These are phyloP conservation scores for Pomacea canaliculata DNA, from an alignment of 2,888 invertebrate species.

Conservation along the genomic window DNA sequence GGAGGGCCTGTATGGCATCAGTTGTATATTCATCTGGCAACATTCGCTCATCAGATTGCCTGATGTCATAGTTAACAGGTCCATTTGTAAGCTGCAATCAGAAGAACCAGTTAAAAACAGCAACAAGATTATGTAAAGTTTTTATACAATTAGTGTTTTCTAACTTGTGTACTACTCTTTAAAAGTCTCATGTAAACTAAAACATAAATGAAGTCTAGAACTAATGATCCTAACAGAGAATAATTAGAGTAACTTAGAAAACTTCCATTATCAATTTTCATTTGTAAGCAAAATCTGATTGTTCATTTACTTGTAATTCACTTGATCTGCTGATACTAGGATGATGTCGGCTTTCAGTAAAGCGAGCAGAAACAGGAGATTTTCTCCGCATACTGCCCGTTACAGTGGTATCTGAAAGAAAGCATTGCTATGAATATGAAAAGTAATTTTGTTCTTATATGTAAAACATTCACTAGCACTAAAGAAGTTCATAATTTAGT, in stretches of 20 bases:
- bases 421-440: background rate
- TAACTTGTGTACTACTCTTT: background rate
- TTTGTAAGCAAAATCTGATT: too few species aligned
- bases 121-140: too few species aligned
- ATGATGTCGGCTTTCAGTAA: conserved; percentile 10
- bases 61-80: conserved; percentile 4
- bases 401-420: conserved; percentile 43
- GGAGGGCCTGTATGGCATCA: conserved; percentile 20
- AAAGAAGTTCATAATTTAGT: too few species aligned
- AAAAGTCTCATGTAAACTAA: too few species aligned
- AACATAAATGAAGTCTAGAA: too few species aligned
- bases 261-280: too few species aligned
- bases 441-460: background rate
- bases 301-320: conserved; percentile 1
- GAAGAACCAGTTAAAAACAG: too few species aligned
- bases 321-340: background rate
- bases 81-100: conserved; percentile 5
- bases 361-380: conserved; percentile 21
- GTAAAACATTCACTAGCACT: too few species aligned
- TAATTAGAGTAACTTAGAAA: too few species aligned
- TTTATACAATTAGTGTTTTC: background rate
- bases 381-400: conserved; percentile 36
- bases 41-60: background rate
- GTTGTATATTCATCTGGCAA: conserved; percentile 20
- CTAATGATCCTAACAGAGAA: too few species aligned